Percentiles rank a stretch among this genome's conserved stretches.
Conservation (phyloP, 2,888 invertebrate species). For the Xanthorhoe designata region DNA sequence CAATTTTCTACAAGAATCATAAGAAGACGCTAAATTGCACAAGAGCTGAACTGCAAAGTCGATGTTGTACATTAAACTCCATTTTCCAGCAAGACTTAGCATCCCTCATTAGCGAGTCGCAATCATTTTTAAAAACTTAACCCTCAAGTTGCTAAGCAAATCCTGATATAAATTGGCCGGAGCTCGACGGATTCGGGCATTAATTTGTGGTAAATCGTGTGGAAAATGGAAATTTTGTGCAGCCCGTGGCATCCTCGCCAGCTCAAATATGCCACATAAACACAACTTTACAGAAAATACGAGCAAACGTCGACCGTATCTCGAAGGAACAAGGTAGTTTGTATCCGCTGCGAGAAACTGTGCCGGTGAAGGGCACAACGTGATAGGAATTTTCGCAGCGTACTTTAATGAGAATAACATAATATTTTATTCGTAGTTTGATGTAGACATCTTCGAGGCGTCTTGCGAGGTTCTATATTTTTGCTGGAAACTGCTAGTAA, state of each 20-base stretch:
- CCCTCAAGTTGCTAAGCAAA: conserved; percentile 73
- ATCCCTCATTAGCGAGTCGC: conserved; percentile 25
- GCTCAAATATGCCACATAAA: conserved; percentile 53
- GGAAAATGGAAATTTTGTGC: conserved; percentile 85
- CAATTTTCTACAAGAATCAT: background rate
- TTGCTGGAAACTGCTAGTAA: background rate
- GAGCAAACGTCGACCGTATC: conserved; percentile 48
- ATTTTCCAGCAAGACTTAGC: conserved; percentile 6
- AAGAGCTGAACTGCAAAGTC: background rate
- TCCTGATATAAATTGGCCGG: conserved; percentile 77
- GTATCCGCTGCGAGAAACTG: conserved; percentile 32
- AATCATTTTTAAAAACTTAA: conserved; percentile 39
- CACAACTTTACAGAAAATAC: conserved; percentile 30
- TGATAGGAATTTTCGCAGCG: conserved; percentile 68
- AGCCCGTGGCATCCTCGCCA: conserved; percentile 71
- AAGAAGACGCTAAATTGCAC: background rate
- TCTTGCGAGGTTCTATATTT: conserved; percentile 32
- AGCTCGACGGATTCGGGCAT: conserved; percentile 79
- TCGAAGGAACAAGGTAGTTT: conserved; percentile 41
- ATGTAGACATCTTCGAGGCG: conserved; percentile 36
- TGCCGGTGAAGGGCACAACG: conserved; percentile 56
- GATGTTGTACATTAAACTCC: conserved; percentile 9
- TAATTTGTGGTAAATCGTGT: conserved; percentile 83
- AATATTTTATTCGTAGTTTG: conserved; percentile 54
- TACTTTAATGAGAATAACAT: conserved; percentile 63